Evolutionary conservation across 2,113 vertebrate genomes (phyloP).

Genomic region (Peromyscus maniculatus): DNA sequence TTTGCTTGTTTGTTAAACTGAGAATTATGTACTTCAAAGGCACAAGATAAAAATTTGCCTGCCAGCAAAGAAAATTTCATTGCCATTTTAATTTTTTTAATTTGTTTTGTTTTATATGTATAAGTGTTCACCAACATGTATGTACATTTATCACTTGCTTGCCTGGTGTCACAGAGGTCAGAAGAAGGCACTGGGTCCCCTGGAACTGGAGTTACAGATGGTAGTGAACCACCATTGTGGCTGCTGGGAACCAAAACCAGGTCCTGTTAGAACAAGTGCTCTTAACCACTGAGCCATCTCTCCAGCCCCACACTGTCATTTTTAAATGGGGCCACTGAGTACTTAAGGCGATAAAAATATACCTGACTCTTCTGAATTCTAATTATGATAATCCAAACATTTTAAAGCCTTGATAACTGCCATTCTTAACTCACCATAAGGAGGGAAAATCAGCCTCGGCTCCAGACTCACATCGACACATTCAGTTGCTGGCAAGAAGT

Average conservation of each 20-base stretch:
- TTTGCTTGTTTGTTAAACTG: conserved; percentile 25
- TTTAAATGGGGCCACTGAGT: neutral
- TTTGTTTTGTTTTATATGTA: neutral
- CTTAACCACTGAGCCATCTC: neutral
- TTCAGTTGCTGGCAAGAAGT: neutral
- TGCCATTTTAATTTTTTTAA: neutral
- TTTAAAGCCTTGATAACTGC: neutral
- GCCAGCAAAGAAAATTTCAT: neutral
- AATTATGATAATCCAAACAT: neutral
- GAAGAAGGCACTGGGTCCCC: neutral
- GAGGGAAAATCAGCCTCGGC: neutral
- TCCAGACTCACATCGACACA: neutral
- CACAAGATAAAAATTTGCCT: neutral
- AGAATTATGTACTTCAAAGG: neutral
- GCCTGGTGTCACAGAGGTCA: neutral
- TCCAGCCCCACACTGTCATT: neutral
- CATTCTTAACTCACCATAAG: neutral
- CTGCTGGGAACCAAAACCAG: neutral
- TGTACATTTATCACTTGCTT: neutral
- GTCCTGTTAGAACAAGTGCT: neutral
- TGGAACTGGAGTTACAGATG: neutral
- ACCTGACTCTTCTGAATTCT: neutral
- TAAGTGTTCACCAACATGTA: neutral
- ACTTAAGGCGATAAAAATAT: neutral
- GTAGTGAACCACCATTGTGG: neutral